Evolutionary conservation across 2,113 vertebrate species (phyloP), one percentile per base, ranked within the genome.

Genomic region (Amia ocellicauda): DNA sequence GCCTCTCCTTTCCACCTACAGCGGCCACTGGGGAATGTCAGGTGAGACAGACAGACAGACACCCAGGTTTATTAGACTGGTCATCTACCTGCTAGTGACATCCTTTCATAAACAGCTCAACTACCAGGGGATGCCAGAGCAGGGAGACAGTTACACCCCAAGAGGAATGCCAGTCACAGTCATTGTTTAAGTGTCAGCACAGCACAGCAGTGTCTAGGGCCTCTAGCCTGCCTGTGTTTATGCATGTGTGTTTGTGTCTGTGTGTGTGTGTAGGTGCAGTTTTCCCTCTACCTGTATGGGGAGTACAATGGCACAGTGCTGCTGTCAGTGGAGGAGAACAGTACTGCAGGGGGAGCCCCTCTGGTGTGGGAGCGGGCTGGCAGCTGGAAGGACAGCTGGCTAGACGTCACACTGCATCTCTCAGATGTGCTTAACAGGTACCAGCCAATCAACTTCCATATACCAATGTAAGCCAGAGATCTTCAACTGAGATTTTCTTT

Each of bases 221-320:
- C 31, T 36, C 11, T 11, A 36, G 5, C 31, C 1, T 36, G 31
- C 1, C n/a, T 7, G 31, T 11, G 5, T 36, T 36, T 36, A 7
- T 1, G 11, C 5, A 36, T 36, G 31, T 36, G n/a, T n/a, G n/a
- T n/a, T n/a, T n/a, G n/a, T n/a, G n/a, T 62, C 3, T 65, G 1
- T 71, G 22, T 68, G 11, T 53, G 23, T 24, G 47, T 66, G 11
- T 63, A 96, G 93, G 72, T 96, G 70, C 89, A 77, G 51, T 92
- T 94, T 69, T 91, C 87, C 47, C 73, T 92, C 29, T 89, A 92
- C 63, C 45, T 95, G 22, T 86, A 80, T 64, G 92, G 93, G 11
- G 65, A 59, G 66, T 92, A 92, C 72, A 93, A 92, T 41, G 92
- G 92, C n/a, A 91, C 91, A 0, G 26, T 96, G 65, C 73, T 83